Percentiles rank a stretch among this genome's conserved stretches.
Conservation (phyloP, 1,140 invertebrate genomes). For the Dreissena rostriformis region DNA sequence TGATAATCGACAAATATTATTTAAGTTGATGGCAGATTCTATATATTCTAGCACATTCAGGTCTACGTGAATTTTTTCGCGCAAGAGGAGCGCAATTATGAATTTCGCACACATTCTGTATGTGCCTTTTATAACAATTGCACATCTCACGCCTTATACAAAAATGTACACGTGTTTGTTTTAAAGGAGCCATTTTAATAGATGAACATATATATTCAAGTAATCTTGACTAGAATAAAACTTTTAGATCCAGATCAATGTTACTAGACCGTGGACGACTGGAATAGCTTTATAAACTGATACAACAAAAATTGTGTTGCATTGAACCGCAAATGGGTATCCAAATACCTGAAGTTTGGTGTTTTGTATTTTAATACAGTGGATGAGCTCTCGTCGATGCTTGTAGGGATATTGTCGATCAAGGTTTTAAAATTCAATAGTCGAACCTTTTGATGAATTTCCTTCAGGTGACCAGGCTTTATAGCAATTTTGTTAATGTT, state of each 20-base stretch:
- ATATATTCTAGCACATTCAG: no score
- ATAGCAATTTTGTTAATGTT: slow-evolving; percentile 62
- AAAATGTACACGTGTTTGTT: no score
- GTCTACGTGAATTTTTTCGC: no score
- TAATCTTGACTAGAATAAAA: background rate
- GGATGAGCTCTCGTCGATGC: slow-evolving; percentile 76
- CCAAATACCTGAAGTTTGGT: slow-evolving; percentile 75
- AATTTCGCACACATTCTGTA: no score
- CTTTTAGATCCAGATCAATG: no score
- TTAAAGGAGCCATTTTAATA: no score
- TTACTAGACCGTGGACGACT: no score
- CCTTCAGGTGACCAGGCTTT: slow-evolving; percentile 55
- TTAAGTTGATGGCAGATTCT: no score
- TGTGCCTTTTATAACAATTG: no score
- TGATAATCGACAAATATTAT: no score
- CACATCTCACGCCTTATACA: no score
- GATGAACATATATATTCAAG: background rate
- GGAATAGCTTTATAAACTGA: background rate
- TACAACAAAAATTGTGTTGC: background rate
- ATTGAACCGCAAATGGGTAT: background rate
- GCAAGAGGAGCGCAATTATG: no score
- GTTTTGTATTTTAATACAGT: slow-evolving; percentile 78
- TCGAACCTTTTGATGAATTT: slow-evolving; percentile 66
- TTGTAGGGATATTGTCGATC: slow-evolving; percentile 77
- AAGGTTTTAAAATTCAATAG: slow-evolving; percentile 73